phyloP scores from a whole-genome alignment of 1,140 invertebrate species.

The Teleogryllus occipitalis region DNA sequence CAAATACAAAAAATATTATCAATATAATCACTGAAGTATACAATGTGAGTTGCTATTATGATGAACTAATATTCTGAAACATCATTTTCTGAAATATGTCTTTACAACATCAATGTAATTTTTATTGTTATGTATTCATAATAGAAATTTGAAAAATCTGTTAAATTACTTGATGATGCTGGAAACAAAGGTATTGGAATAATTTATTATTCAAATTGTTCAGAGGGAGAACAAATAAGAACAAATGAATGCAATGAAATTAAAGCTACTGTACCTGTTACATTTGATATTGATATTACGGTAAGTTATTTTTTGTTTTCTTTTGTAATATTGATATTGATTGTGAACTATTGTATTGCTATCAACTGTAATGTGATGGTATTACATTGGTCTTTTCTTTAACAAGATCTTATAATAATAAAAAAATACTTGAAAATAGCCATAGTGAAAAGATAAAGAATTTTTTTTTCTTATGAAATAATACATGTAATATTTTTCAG shows the following conservation, averaged over 20 bases:
- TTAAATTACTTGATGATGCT: neutral
- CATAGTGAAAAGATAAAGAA: no score
- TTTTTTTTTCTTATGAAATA: no score
- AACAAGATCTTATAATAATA: no score
- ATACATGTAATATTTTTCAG: neutral
- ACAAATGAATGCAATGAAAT: neutral
- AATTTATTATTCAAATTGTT: neutral
- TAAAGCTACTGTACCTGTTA: neutral
- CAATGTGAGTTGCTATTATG: conserved; percentile 40
- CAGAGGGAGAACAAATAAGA: neutral
- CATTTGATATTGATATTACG: neutral
- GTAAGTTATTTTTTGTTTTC: neutral
- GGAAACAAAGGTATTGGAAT: neutral
- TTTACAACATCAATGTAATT: no score
- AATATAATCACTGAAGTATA: conserved; percentile 63
- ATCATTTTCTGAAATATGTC: no score
- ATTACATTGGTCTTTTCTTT: no score
- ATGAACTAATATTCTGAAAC: no score
- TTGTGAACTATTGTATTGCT: no score
- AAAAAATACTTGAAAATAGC: no score
- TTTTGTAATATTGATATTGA: no score
- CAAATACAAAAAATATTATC: conserved; percentile 67
- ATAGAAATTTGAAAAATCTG: neutral
- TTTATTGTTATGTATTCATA: neutral
- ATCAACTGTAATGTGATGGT: no score